phyloP scores from a whole-genome alignment of 2,113 vertebrate species.

The Crotalus viridis region DNA sequence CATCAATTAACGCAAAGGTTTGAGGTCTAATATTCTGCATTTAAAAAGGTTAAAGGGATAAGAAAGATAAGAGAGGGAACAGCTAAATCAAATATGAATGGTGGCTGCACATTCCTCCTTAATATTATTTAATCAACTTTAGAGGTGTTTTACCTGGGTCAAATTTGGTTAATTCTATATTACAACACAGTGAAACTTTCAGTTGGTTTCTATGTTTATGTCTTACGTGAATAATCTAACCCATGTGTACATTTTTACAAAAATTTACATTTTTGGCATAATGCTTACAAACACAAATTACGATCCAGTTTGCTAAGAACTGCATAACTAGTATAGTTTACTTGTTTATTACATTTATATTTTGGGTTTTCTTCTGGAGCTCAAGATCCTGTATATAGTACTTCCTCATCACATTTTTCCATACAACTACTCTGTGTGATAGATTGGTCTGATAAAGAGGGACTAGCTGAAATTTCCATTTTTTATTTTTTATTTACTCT shows the following conservation, averaged over 20 bases:
- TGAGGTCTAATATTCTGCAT: constrained; percentile 42
- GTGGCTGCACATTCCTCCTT: background rate
- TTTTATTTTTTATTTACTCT: background rate
- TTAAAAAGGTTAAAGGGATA: constrained; percentile 28
- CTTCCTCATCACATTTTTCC: background rate
- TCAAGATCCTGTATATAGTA: background rate
- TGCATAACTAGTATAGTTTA: background rate
- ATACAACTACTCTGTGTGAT: background rate
- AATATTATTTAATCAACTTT: background rate
- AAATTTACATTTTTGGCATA: background rate
- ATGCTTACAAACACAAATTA: background rate
- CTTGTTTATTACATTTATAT: background rate
- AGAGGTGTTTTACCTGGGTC: background rate
- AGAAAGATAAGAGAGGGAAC: background rate
- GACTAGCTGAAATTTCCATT: background rate
- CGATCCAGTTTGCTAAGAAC: background rate
- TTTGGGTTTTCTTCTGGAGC: background rate
- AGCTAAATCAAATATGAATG: constrained; percentile 20
- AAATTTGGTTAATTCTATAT: constrained; percentile 7
- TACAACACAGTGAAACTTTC: background rate
- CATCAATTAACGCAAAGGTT: constrained; percentile 45
- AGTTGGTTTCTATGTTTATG: background rate
- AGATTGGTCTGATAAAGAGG: background rate
- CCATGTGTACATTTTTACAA: background rate
- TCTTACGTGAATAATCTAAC: background rate